Base-by-base conservation (phyloP, 2,113 vertebrate species). In the Crotalus tigris region DNA sequence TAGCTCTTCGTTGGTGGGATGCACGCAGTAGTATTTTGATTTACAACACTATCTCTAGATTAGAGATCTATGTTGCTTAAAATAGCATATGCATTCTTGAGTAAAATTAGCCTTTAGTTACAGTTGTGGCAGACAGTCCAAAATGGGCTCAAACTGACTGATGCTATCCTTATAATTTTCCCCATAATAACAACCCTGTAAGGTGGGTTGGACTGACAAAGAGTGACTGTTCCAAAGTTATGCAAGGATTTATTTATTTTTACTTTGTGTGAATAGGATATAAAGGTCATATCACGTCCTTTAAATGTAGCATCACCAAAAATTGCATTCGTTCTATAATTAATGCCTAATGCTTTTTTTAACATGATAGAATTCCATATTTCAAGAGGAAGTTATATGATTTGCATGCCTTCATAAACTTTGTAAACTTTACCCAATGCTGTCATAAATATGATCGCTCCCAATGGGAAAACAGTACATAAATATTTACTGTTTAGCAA, bases 401-500 rank as follows among this genome's bases (percentile, higher is more conserved):
- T 26, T 46, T 85, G 39, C 44, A 81, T 26, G 9, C 5, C 39
- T 15, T 81, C 87, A 57, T 33, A 11, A 5, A 85, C 51, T 92
- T 46, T 85, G 15, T 69, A 90, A 24, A 46, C 46, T 92, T 55
- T 29, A 85, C 1, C 44, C 64, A 85, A 59, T 26, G 49, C 57
- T 58, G 44, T 29, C 8, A 49, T 19, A 69, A 90, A 51, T 85
- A 51, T 33, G 1, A 89, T 51, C 17, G 10, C 5, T 89, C 39
- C 69, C 54, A 92, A 85, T 89, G 39, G 69, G 39, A 7, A 17
- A 24, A 58, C 49, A 85, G 59, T 90, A 44, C 81, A 90, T 89
- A 89, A 92, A 92, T 89, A 89, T 89, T 89, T 92, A 85, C 58
- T 92, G 89, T 92, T 89, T 29, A 85, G 39, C 69, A 85, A 57